Percentiles rank a stretch among this genome's conserved stretches.
Evolutionary conservation across 2,888 invertebrate genomes (phyloP).

Genomic region (Cheilosia urbana): DNA sequence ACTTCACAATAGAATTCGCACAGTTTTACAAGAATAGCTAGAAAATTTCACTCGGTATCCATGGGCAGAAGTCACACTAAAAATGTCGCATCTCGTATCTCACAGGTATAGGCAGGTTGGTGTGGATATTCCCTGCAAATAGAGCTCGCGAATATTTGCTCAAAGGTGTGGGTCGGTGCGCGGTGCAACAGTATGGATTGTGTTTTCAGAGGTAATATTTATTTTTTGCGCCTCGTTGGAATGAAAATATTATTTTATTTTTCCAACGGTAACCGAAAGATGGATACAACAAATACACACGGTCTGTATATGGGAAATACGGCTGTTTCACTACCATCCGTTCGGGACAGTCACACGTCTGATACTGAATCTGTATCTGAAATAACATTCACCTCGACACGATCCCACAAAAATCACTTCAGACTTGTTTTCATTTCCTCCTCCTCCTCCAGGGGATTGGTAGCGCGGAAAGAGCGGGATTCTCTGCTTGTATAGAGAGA

Average conservation of each 20-base stretch:
- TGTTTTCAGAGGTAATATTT: constrained; percentile 64
- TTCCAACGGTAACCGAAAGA: constrained; percentile 70
- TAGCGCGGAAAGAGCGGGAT: constrained; percentile 49
- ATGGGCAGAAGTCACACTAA: background rate
- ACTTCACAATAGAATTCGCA: constrained; percentile 38
- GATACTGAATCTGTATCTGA: constrained; percentile 84
- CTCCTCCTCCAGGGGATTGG: constrained; percentile 58
- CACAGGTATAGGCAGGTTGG: background rate
- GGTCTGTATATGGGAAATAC: constrained; percentile 37
- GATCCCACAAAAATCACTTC: constrained; percentile 76
- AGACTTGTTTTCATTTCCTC: constrained; percentile 75
- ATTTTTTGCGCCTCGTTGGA: constrained; percentile 67
- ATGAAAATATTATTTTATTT: constrained; percentile 74
- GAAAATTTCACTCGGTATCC: constrained; percentile 7
- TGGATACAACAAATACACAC: constrained; percentile 53
- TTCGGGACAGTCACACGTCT: constrained; percentile 83
- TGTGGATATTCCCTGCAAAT: constrained; percentile 27
- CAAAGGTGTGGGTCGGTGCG: constrained; percentile 26
- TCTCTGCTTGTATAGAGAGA: constrained; percentile 32
- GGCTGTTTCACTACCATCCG: constrained; percentile 80
- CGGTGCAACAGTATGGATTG: background rate
- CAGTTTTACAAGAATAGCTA: constrained; percentile 6
- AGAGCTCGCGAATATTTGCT: constrained; percentile 12
- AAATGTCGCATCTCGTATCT: background rate
- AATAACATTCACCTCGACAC: constrained; percentile 82